These are phyloP conservation scores for Elysia crispata DNA, from an alignment of 2,888 invertebrate genomes.

Conservation along the genomic window DNA sequence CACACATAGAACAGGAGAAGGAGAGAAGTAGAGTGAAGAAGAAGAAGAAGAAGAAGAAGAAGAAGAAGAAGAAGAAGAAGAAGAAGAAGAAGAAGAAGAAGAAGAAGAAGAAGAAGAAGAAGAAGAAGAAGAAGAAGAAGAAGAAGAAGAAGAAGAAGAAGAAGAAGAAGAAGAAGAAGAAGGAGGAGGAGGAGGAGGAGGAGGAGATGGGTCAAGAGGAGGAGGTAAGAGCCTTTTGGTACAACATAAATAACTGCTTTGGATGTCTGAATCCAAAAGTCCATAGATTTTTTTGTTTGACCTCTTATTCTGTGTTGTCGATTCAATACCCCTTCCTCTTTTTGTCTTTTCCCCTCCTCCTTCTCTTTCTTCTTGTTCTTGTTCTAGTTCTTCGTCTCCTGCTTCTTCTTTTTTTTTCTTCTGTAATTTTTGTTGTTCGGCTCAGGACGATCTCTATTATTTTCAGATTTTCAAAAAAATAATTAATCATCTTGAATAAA, in stretches of 20 bases:
- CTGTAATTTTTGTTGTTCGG: too few species aligned
- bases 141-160: neutral
- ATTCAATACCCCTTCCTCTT: too few species aligned
- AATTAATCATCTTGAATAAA: too few species aligned
- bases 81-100: slow-evolving; percentile 1
- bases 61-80: neutral
- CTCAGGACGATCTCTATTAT: too few species aligned
- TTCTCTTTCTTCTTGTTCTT: too few species aligned
- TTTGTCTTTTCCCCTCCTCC: too few species aligned
- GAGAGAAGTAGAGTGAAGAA: neutral
- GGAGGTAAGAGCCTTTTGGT: neutral
- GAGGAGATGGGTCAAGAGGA: neutral
- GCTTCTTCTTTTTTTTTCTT: too few species aligned
- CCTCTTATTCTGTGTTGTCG: too few species aligned
- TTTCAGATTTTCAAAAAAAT: too few species aligned
- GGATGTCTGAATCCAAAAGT: too few species aligned
- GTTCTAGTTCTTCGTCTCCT: too few species aligned
- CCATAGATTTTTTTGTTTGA: too few species aligned
- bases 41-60: neutral
- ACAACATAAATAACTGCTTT: neutral
- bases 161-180: neutral
- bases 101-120: neutral
- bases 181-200: slow-evolving; percentile 18
- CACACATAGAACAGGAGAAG: neutral
- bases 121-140: neutral